Evolutionary conservation across 1,140 invertebrate species (phyloP), one percentile per base, ranked within the genome.

Genomic region (Brachionus sp.): DNA sequence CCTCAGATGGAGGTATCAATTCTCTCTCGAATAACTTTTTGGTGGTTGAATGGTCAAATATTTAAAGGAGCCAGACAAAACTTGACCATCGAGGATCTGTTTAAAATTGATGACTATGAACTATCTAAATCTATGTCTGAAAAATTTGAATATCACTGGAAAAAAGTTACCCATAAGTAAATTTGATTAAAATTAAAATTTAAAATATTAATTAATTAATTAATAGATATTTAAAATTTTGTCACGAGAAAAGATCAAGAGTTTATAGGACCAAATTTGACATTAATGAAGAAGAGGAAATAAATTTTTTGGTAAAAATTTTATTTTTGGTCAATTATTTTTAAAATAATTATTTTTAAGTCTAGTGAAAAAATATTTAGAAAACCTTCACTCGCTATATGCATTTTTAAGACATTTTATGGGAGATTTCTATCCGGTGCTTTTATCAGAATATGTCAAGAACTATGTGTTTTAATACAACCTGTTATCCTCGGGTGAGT

Each of bases 401-500:
- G 39, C 39, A 46, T 75, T 29, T 50, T 46, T 5, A 75, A 46
- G 44, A 6, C 70, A 46, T 75, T 75, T 25, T 46, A 75, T 12
- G 70, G 39, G 16, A 83, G 62, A 57, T 68, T 73, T 70, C 19
- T 83, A 9, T 2, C 44, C 23, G 66, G 42, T 37, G 25, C 37
- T 39, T 70, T 83, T 73, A 16, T 83, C 9, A 83, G 73, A 73
- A 2, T 83, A n/a, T 16, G 29, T 12, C 44, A 37, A 5, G 82
- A 83, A 42, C 3, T 83, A 19, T 62, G 68, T 12, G 16, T 62
- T 19, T 70, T 83, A 5, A 23, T 37, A 10, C 29, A 23, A 16
- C 42, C 82, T 5, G 19, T 73, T 13, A 57, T 83, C 25, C 39
- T 83, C 5, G 70, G 70, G 70, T 75, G 25, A 13, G 12, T 46